Percentiles rank a stretch among this genome's conserved stretches.
These are phyloP conservation scores for Esox masquinongy DNA, from an alignment of 2,797 vertebrate species.

Conservation along the genomic window DNA sequence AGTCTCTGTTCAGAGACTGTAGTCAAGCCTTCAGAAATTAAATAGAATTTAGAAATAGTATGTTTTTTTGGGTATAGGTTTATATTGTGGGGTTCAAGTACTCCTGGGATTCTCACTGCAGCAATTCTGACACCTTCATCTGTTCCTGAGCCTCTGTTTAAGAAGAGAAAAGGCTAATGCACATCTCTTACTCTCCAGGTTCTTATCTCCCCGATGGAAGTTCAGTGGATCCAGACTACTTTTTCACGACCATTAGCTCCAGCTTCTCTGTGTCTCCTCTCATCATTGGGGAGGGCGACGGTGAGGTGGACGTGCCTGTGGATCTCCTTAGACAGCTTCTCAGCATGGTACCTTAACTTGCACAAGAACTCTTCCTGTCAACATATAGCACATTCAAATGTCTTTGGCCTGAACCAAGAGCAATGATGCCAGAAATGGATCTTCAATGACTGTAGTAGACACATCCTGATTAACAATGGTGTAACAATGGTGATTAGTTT, in stretches of 20 bases:
- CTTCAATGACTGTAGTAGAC: neutral
- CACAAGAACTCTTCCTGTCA: neutral
- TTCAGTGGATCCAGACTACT: constrained; percentile 86
- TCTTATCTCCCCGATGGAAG: constrained; percentile 86
- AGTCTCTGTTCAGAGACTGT: neutral
- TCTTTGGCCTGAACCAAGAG: neutral
- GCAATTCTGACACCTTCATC: neutral
- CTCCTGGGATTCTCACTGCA: no score
- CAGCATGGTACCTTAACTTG: constrained; percentile 76
- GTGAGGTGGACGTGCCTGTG: constrained; percentile 84
- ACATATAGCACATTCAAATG: neutral
- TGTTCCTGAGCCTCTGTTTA: neutral
- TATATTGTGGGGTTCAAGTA: no score
- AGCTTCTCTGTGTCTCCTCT: constrained; percentile 94
- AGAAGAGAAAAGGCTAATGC: neutral
- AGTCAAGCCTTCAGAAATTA: neutral
- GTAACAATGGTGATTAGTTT: no score
- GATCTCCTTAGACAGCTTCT: constrained; percentile 87
- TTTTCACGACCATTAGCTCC: constrained; percentile 92
- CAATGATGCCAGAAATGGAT: neutral
- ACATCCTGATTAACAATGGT: no score
- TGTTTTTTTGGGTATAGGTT: no score
- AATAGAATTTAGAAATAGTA: no score
- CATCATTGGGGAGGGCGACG: constrained; percentile 79
- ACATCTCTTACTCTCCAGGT: constrained; percentile 60